These are phyloP conservation scores for Ceriagrion tenellum DNA, from an alignment of 2,888 invertebrate genomes.

Conservation along the genomic window DNA sequence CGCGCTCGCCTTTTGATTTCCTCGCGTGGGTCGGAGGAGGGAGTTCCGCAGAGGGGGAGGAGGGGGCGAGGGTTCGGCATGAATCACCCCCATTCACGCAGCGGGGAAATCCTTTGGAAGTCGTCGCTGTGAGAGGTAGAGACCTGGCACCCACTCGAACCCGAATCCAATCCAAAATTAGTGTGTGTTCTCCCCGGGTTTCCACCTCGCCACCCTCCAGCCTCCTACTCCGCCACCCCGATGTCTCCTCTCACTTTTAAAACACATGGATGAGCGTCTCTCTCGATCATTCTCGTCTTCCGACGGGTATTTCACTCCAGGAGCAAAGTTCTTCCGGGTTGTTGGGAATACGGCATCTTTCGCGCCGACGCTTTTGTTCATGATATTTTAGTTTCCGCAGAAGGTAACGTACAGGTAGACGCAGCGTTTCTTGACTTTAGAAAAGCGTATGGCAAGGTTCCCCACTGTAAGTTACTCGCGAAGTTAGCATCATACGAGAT, in stretches of 20 bases:
- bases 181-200: background rate
- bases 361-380: too few relatives aligned
- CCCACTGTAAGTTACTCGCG: too few relatives aligned
- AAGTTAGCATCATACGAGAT: too few relatives aligned
- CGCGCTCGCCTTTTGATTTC: background rate
- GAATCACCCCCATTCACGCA: background rate
- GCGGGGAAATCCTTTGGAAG: conserved; percentile 31
- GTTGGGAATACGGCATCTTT: background rate
- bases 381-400: too few relatives aligned
- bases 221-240: background rate
- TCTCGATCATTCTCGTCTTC: background rate
- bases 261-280: background rate
- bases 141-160: conserved; percentile 5
- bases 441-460: too few relatives aligned
- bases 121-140: background rate
- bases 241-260: too few relatives aligned
- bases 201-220: background rate
- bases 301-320: background rate
- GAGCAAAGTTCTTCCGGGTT: background rate
- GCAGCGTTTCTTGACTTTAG: too few relatives aligned
- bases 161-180: conserved; percentile 1
- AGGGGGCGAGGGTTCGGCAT: background rate
- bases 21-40: background rate
- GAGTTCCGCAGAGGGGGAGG: background rate
- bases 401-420: too few relatives aligned